These are phyloP conservation scores for Drosophila tsacasi DNA, from an alignment of 1,140 invertebrate species.

Conservation along the genomic window DNA sequence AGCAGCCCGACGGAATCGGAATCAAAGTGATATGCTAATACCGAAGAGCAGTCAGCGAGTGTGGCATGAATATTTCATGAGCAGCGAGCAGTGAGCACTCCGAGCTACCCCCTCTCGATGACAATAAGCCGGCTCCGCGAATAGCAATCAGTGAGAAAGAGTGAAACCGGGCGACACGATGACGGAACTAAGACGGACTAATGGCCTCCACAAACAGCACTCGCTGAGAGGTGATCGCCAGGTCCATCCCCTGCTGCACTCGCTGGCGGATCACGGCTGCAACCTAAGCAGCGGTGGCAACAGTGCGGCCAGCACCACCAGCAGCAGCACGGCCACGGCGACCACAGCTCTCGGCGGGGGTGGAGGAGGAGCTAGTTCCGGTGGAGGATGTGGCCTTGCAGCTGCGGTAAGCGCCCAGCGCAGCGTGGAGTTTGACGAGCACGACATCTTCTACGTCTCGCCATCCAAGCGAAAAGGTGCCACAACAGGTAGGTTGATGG, in stretches of 20 bases:
- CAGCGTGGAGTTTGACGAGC: constrained; percentile 76
- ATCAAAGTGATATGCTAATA: constrained; percentile 80
- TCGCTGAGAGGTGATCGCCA: constrained; percentile 54
- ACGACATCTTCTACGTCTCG: constrained; percentile 81
- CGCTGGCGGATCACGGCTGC: constrained; percentile 67
- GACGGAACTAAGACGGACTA: constrained; percentile 66
- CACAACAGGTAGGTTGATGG: constrained; percentile 1
- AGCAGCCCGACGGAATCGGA: constrained; percentile 20
- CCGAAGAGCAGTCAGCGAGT: constrained; percentile 15
- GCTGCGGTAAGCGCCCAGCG: constrained; percentile 22
- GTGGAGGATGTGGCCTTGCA: constrained; percentile 8
- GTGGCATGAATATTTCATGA: constrained; percentile 77
- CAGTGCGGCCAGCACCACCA: constrained; percentile 72
- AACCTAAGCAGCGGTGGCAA: constrained; percentile 75
- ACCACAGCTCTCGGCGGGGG: constrained; percentile 59
- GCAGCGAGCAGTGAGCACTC: constrained; percentile 29
- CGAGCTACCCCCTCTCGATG: constrained; percentile 40
- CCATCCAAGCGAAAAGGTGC: constrained; percentile 79
- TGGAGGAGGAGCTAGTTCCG: neutral
- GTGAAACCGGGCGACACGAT: constrained; percentile 34
- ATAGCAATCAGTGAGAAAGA: constrained; percentile 15
- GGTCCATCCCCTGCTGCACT: constrained; percentile 60
- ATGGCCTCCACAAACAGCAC: constrained; percentile 68
- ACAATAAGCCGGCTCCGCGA: constrained; percentile 67
- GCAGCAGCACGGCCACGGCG: constrained; percentile 75